Base-by-base conservation (phyloP, 2,888 invertebrate species). In the Meloe dianella region DNA sequence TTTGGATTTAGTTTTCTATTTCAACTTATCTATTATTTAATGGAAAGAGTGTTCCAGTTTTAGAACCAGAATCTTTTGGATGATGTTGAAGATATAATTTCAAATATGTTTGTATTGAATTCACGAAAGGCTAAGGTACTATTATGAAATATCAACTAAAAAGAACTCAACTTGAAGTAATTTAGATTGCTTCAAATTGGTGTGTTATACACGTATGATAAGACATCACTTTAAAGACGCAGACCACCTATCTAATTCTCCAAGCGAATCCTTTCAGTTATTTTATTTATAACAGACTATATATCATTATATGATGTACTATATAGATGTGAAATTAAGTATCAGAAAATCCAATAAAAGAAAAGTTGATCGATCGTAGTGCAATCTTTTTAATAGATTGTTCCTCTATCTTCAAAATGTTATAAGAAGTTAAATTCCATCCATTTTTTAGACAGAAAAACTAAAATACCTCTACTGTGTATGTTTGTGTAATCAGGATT, bases 401-500 rank as follows among this genome's bases (percentile, higher is more conserved):
- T 41, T 41, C 41, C 12, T 17, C 41, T 6, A 47, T 20, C 1
- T 35, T 12, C 14, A 14, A 35, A n/a, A 27, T 57, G 17, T 58
- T 4, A 8, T 2, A 12, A n/a, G n/a, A 29, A 35, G 58, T 10
- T 47, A 22, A 47, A 20, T 35, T 61, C 56, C 62, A 65, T 68
- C 61, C 60, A 60, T 65, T 61, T 57, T 60, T 57, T 17, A 60
- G 56, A 61, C 62, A 56, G 35, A 30, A 14, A 7, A 20, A 47
- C 47, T 47, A 22, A 65, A 59, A 65, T 57, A 47, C 30, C n/a
- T n/a, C n/a, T 51, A 61, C 64, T 68, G 57, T 59, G 68, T 20
- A 58, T 63, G 63, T 63, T 54, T 60, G 60, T 64, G 54, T 62
- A 65, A 68, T 68, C 65, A 65, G 65, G 65, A 65, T 68, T 68